phyloP scores from a whole-genome alignment of 2,113 vertebrate species.

The Sciurus niger region DNA sequence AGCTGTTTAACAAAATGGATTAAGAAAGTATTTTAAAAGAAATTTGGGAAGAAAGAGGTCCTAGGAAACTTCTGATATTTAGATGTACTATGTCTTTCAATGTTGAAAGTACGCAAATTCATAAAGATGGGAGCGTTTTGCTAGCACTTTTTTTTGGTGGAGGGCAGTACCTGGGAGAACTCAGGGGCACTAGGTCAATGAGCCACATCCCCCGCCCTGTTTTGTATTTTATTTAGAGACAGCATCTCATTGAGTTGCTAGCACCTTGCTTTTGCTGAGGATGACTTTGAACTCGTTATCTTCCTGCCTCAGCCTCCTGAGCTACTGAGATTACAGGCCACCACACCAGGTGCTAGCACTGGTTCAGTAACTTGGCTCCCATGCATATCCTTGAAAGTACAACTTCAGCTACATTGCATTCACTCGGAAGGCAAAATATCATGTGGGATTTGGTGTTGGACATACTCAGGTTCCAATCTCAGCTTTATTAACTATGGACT shows the following conservation, averaged over 20 bases:
- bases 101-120: neutral
- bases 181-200: no score
- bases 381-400: neutral
- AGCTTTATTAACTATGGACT: neutral
- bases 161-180: no score
- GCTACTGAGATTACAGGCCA: no score
- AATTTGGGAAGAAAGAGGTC: neutral
- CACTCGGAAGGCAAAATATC: neutral
- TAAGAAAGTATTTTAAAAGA: neutral
- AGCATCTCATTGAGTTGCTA: no score
- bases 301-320: no score
- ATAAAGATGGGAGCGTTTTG: neutral
- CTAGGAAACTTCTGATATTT: neutral
- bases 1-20: neutral
- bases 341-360: no score
- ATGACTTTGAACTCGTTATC: no score
- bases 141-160: neutral
- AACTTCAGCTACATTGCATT: neutral
- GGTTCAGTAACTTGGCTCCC: neutral
- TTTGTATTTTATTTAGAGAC: no score
- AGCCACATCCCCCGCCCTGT: no score
- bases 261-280: no score
- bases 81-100: neutral
- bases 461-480: neutral
- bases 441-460: neutral